Conservation (phyloP, 1,140 invertebrate genomes). For the Sinonovacula constricta region DNA sequence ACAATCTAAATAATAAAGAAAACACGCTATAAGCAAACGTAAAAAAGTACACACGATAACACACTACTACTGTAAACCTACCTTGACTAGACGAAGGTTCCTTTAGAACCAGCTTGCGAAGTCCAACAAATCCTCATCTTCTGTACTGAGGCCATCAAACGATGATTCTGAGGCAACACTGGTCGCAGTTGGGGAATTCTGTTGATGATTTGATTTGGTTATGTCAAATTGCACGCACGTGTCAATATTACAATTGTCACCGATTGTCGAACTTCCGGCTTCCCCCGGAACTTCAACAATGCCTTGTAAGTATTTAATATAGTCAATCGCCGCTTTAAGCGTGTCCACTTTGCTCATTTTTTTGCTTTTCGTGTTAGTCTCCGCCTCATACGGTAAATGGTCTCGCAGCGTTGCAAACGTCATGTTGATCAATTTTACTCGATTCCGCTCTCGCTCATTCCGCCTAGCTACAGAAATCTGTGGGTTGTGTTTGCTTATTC, state of each 20-base stretch:
- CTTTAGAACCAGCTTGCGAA: slow-evolving; percentile 87
- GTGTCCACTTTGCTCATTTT: slow-evolving; percentile 92
- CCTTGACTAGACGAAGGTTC: slow-evolving; percentile 1
- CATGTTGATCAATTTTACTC: slow-evolving; percentile 95
- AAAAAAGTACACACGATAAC: neutral
- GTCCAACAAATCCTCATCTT: slow-evolving; percentile 94
- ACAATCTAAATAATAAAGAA: too few species aligned
- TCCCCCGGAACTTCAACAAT: slow-evolving; percentile 83
- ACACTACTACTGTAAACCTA: neutral
- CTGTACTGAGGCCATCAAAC: slow-evolving; percentile 87
- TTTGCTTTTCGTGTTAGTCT: slow-evolving; percentile 70
- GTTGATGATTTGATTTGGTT: slow-evolving; percentile 9
- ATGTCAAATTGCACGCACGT: slow-evolving; percentile 29
- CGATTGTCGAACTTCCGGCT: slow-evolving; percentile 53
- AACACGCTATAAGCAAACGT: neutral
- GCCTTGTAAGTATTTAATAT: slow-evolving; percentile 91
- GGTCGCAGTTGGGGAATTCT: slow-evolving; percentile 42
- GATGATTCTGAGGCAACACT: slow-evolving; percentile 88
- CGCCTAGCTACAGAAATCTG: slow-evolving; percentile 92
- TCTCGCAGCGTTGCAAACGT: slow-evolving; percentile 72
- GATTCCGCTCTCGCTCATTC: slow-evolving; percentile 95
- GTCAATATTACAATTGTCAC: slow-evolving; percentile 28
- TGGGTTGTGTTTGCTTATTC: slow-evolving; percentile 71
- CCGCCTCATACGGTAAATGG: slow-evolving; percentile 68
- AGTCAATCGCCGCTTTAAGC: slow-evolving; percentile 94